Percentiles rank a stretch among this genome's conserved stretches.
Evolutionary conservation across 2,113 vertebrate genomes (phyloP).

Genomic region (Gobius niger): DNA sequence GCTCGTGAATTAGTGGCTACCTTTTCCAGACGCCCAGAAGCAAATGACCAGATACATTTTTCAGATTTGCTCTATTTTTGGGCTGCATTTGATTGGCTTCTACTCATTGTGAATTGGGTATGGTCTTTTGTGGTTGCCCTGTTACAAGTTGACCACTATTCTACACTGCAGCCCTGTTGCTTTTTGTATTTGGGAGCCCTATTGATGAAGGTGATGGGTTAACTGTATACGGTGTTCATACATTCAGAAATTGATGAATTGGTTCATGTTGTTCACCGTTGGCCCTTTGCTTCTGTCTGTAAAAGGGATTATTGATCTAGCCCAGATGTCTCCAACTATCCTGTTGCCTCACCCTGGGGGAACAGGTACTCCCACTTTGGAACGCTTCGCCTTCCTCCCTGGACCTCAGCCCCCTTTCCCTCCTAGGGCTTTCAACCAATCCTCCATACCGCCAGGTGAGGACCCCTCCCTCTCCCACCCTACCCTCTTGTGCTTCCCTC

Average conservation of each 20-base stretch:
- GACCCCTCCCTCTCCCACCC: slow-evolving; percentile 54
- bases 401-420: slow-evolving; percentile 94
- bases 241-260: slow-evolving; percentile 65
- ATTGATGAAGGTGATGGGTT: slow-evolving; percentile 53
- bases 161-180: slow-evolving; percentile 60
- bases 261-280: slow-evolving; percentile 77
- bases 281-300: slow-evolving; percentile 82
- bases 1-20: slow-evolving; percentile 77
- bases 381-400: slow-evolving; percentile 95
- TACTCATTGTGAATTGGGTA: slow-evolving; percentile 33
- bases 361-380: slow-evolving; percentile 93
- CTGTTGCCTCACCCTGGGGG: slow-evolving; percentile 97
- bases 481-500: slow-evolving; percentile 49
- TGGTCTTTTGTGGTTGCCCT: slow-evolving; percentile 54
- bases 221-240: slow-evolving; percentile 60
- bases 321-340: slow-evolving; percentile 98
- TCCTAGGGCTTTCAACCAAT: slow-evolving; percentile 91
- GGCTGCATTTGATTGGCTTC: slow-evolving; percentile 64
- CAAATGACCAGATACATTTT: slow-evolving; percentile 76
- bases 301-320: slow-evolving; percentile 98
- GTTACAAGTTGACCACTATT: slow-evolving; percentile 59
- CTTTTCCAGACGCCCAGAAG: slow-evolving; percentile 84
- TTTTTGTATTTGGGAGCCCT: slow-evolving; percentile 56
- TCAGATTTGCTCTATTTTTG: slow-evolving; percentile 53
- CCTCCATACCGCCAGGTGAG: slow-evolving; percentile 95